Percentiles rank a stretch among this genome's conserved stretches.
Evolutionary conservation across 1,140 invertebrate species (phyloP).

Genomic region (Nephotettix cincticeps): DNA sequence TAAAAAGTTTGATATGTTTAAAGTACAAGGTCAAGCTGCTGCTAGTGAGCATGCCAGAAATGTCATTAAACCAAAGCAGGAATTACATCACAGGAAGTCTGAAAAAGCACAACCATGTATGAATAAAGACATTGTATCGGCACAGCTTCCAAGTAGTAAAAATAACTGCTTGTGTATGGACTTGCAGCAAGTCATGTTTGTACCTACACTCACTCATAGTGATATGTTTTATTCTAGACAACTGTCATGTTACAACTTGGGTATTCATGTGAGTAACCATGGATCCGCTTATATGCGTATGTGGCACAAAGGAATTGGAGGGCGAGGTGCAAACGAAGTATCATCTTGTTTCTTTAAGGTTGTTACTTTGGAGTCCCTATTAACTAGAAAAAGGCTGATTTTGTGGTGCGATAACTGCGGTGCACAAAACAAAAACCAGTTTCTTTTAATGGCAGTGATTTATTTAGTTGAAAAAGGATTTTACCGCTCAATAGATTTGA

Average conservation of each 20-base stretch:
- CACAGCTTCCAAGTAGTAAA: background rate
- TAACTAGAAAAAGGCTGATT: slow-evolving; percentile 12
- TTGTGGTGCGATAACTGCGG: slow-evolving; percentile 20
- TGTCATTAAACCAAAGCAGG: background rate
- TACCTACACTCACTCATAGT: slow-evolving; percentile 15
- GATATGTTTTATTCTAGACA: slow-evolving; percentile 17
- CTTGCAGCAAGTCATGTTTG: slow-evolving; percentile 17
- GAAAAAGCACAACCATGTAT: slow-evolving; percentile 15
- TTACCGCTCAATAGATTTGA: slow-evolving; percentile 31
- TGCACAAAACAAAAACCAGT: slow-evolving; percentile 28
- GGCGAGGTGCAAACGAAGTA: slow-evolving; percentile 24
- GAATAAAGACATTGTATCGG: too few relatives aligned
- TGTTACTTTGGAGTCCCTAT: background rate
- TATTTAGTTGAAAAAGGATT: slow-evolving; percentile 6
- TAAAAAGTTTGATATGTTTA: slow-evolving; percentile 17
- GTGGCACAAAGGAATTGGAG: slow-evolving; percentile 28
- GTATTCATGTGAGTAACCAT: slow-evolving; percentile 18
- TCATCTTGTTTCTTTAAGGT: slow-evolving; percentile 29
- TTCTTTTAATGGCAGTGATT: slow-evolving; percentile 11
- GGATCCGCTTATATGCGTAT: slow-evolving; percentile 12
- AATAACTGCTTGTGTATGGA: slow-evolving; percentile 10
- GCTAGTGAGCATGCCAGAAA: background rate
- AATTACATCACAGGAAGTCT: too few relatives aligned
- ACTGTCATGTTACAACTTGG: slow-evolving; percentile 11
- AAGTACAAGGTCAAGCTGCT: background rate